A percentile compares a stretch with the other conserved stretches of the same genome.
Conservation (phyloP, 1,140 invertebrate species). For the Micrasema longulum region DNA sequence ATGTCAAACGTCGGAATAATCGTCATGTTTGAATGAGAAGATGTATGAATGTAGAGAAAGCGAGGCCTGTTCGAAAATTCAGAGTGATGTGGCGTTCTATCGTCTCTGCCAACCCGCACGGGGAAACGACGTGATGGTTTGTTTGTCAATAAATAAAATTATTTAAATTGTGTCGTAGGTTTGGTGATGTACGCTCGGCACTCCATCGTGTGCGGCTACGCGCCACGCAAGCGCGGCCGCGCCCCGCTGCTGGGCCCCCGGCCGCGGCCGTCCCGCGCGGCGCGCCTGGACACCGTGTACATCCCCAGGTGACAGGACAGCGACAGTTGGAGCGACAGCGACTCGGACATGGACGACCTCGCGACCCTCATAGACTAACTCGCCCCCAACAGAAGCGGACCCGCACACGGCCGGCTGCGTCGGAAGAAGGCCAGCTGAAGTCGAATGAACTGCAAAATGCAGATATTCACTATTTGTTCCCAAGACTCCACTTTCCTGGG, state of each 20-base stretch:
- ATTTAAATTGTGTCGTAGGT: slow-evolving; percentile 55
- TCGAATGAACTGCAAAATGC: too few species aligned
- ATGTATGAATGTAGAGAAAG: too few species aligned
- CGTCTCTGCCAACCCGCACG: too few species aligned
- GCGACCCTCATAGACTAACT: slow-evolving; percentile 31
- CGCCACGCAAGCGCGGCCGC: slow-evolving; percentile 58
- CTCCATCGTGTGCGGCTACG: slow-evolving; percentile 63
- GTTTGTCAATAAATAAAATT: too few species aligned
- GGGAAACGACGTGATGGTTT: too few species aligned
- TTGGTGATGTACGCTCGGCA: slow-evolving; percentile 66
- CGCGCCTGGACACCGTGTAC: slow-evolving; percentile 66
- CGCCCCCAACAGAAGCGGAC: background rate
- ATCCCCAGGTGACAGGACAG: slow-evolving; percentile 68
- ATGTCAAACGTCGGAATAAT: too few species aligned
- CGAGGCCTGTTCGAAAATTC: too few species aligned
- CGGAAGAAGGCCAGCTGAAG: too few species aligned
- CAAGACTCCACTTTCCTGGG: too few species aligned
- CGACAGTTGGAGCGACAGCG: slow-evolving; percentile 67
- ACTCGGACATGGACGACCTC: slow-evolving; percentile 66
- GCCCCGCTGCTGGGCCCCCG: slow-evolving; percentile 56
- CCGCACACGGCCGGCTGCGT: background rate
- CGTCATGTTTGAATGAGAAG: too few species aligned
- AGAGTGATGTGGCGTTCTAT: too few species aligned
- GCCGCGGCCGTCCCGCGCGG: slow-evolving; percentile 58
- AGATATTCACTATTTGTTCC: too few species aligned